Evolutionary conservation across 2,113 vertebrate genomes (phyloP), one percentile per base, ranked within the genome.

Genomic region (Dromaius novaehollandiae): DNA sequence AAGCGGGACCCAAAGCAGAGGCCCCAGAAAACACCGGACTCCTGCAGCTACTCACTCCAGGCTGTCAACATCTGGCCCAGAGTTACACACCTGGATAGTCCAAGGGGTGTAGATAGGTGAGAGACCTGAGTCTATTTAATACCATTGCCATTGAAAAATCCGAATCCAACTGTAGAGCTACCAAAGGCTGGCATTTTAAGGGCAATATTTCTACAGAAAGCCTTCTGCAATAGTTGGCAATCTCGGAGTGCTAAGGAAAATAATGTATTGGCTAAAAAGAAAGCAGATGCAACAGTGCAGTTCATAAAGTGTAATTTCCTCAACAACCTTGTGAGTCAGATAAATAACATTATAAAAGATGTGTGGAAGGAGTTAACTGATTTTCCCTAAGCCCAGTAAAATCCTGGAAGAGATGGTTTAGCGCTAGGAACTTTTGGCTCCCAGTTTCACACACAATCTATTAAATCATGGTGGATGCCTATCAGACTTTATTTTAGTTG

Each of bases 1-100:
- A 32, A n/a, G 56, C 51, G 66, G 70, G 61, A 53, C n/a, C 42
- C 40, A 55, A 48, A 61, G 34, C 65, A 42, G 73, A 82, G 60
- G 20, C 42, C 36, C n/a, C 17, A 32, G 56, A 15, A 66, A 44
- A 58, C 8, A 10, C 7, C 42, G 64, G 36, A 19, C 32, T 70
- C 51, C 40, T 76, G 1, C 0, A 7, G 55, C 30, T 51, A 36
- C 34, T 44, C 70, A 11, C 38, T 87, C 9, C 36, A 58, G 64
- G 25, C 56, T 60, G 32, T 32, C 42, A 50, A 5, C 2, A 1
- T 32, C 48, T 64, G 78, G 56, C 42, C n/a, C 20, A 10, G 30
- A 32, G 6, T 38, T 65, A 5, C 0, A 6, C 34, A 15, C 74
- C 17, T 7, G 30, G n/a, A 4, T 44, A 6, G 44, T 19, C 15